These are phyloP conservation scores for Melanotaenia trifasciata DNA, from an alignment of 2,797 vertebrate species.

Conservation along the genomic window DNA sequence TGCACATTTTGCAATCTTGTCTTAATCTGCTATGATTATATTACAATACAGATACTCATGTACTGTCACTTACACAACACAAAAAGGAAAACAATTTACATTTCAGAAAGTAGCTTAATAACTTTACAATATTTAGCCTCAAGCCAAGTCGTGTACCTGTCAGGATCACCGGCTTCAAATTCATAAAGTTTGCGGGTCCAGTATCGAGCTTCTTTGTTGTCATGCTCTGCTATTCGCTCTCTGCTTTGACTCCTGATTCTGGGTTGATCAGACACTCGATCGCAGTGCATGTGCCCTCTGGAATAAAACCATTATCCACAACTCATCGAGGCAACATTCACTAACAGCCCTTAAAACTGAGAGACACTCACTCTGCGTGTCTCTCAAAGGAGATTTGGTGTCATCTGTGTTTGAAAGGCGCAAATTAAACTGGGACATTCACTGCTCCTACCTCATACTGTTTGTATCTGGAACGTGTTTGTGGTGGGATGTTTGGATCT, in stretches of 20 bases:
- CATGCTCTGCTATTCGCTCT: constrained; percentile 81
- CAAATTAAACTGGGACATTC: constrained; percentile 37
- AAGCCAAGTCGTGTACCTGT: constrained; percentile 83
- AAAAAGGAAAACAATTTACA: neutral
- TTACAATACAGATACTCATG: neutral
- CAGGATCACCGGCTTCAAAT: constrained; percentile 92
- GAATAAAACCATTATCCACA: constrained; percentile 30
- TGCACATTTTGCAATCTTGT: neutral
- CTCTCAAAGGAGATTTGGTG: constrained; percentile 15
- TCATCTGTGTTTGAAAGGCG: constrained; percentile 16
- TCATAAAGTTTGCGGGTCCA: constrained; percentile 95
- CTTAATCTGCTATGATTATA: neutral
- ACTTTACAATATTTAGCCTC: neutral
- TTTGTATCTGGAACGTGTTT: constrained; percentile 58
- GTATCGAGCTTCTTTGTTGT: constrained; percentile 88
- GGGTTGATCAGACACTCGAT: constrained; percentile 86
- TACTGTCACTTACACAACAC: neutral
- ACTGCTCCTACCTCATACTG: constrained; percentile 61
- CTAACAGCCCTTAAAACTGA: constrained; percentile 16
- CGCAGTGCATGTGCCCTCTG: constrained; percentile 92
- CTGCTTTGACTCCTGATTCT: constrained; percentile 71
- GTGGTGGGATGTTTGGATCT: constrained; percentile 81
- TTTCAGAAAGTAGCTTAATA: neutral
- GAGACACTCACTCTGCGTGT: neutral
- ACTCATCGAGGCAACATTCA: constrained; percentile 11